Evolutionary conservation across 2,888 invertebrate genomes (phyloP).

Genomic region (Drosophila mulleri): DNA sequence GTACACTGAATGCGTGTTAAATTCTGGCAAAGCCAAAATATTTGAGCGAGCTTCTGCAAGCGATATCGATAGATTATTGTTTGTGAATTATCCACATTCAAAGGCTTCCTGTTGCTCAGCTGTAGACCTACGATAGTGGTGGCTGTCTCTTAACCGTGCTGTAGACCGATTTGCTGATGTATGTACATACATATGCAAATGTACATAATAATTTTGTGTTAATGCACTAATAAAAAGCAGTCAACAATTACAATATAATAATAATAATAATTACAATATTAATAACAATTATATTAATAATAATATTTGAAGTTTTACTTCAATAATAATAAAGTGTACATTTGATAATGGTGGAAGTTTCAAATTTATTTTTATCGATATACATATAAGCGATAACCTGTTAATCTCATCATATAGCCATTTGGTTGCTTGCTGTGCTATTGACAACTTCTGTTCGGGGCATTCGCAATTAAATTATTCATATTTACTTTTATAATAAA

Average conservation of each 20-base stretch:
- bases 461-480: neutral
- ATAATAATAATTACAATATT: neutral
- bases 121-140: no score
- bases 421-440: conserved; percentile 11
- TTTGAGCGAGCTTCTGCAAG: neutral
- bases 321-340: neutral
- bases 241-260: neutral
- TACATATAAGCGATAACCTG: neutral
- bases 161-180: no score
- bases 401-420: conserved; percentile 1
- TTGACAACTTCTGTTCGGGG: conserved; percentile 8
- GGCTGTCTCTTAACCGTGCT: no score
- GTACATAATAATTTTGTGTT: neutral
- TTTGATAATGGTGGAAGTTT: neutral
- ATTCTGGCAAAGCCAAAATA: neutral
- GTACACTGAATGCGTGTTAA: neutral
- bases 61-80: neutral
- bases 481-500: neutral
- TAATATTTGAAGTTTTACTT: neutral
- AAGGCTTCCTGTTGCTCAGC: no score
- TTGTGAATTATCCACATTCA: no score
- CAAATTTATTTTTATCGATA: conserved; percentile 25
- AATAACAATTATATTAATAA: neutral
- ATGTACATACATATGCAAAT: no score
- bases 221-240: neutral